These are phyloP conservation scores for Otis tarda DNA, from an alignment of 2,113 vertebrate genomes.

Conservation along the genomic window DNA sequence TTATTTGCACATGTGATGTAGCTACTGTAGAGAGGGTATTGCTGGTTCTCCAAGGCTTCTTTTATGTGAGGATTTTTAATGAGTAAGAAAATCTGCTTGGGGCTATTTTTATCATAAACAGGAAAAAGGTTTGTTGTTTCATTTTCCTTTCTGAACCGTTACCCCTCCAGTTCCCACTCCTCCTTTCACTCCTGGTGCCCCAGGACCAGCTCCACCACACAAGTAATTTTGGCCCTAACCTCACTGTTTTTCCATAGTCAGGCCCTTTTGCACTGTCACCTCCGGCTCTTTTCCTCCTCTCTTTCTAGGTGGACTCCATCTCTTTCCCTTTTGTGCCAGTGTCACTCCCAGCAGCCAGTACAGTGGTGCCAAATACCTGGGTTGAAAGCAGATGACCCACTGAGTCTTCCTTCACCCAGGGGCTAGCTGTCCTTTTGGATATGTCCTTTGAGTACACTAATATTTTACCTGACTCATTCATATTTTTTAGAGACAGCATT, in stretches of 20 bases:
- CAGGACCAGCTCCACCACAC: not conserved
- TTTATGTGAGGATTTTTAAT: not conserved
- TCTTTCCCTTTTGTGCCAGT: not conserved
- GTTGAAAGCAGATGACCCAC: not conserved
- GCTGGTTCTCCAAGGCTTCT: not conserved
- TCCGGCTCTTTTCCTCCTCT: not conserved
- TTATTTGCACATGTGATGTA: not conserved
- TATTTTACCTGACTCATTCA: not conserved
- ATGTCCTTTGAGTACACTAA: not conserved
- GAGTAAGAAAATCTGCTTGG: not conserved
- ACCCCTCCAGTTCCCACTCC: not conserved
- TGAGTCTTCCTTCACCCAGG: not conserved
- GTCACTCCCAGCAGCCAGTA: not conserved
- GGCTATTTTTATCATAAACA: not conserved
- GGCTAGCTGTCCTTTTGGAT: not conserved
- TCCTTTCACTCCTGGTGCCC: not conserved
- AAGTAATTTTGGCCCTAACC: not conserved
- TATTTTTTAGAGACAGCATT: not conserved
- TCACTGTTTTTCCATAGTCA: not conserved
- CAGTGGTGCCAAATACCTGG: not conserved
- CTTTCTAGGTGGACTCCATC: not conserved
- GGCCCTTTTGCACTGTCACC: accelerated
- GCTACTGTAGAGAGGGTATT: not conserved
- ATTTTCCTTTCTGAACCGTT: not conserved
- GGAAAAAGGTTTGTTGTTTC: not conserved